Base-by-base conservation (phyloP, 1,140 invertebrate species). In the Eupristina koningsbergeri region DNA sequence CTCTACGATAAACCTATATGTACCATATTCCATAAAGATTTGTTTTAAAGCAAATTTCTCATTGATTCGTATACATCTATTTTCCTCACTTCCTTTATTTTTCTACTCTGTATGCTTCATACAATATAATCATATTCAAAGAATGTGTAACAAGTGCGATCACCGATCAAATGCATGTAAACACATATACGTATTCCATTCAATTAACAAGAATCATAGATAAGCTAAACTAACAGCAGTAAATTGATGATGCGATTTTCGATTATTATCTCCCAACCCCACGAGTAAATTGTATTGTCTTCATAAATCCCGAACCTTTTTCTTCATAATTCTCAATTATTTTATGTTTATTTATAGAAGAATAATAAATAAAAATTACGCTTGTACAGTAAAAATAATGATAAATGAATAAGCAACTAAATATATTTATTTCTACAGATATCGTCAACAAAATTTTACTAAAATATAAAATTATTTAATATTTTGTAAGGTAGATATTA, bases 151-250 rank as follows among this genome's bases (percentile, higher is more conserved):
- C 5, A 22, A 6, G 53, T 58, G 19, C 26, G 53, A 58, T 58
- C 53, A 9, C 22, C 53, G 26, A 22, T 3, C 26, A 58, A 58
- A 58, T 22, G 53, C n/a, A n/a, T n/a, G n/a, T n/a, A n/a, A n/a
- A n/a, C n/a, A n/a, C n/a, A n/a, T 13, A 58, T 3, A 22, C 22
- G 53, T 26, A 22, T 58, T 31, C 26, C 31, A 11, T 29, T 26
- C 47, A 58, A 77, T 63, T 77, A 77, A 77, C 53, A 77, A 53
- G 36, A 77, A 77, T 77, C 34, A 7, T 36, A 34, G 36, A 41
- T 63, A 77, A 41, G 53, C 34, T 22, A 0, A 1, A 9, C n/a
- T 8, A 22, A 11, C 7, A 22, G 64, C 15, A 11, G 36, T 36
- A 39, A 41, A 19, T 6, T 36, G 19, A 0, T 17, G 31, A 39